Evolutionary conservation across 2,113 vertebrate species (phyloP), one percentile per base, ranked within the genome.

Genomic region (Microcebus jonahi): DNA sequence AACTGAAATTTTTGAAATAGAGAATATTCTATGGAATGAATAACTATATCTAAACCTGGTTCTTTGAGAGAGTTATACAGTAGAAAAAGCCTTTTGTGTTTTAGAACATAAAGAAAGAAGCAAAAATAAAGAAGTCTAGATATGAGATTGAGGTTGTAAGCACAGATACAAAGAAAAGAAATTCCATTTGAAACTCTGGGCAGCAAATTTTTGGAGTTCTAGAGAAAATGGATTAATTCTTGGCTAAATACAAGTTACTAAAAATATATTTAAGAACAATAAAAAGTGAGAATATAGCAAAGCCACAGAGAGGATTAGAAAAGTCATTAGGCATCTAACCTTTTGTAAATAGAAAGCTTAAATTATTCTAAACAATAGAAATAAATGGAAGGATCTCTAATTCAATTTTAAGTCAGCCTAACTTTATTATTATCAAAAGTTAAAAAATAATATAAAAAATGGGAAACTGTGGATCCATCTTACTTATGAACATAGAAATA

Each of bases 401-500:
- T 65, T 91, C 71, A 71, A 10, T 86, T 81, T 65, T 79, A 79
- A 42, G 61, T 42, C 18, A 79, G 20, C 7, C 34, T 53, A 50
- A 81, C n/a, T 79, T 94, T 61, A 79, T 85, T 70, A 91, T 63
- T 70, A 91, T 63, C 42, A 91, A 73, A 85, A 53, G 53, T 63
- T 13, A 94, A 88, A 70, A 70, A n/a, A 50, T 42, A 31, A 63
- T 18, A n/a, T 91, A n/a, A 77, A 59, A 68, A 77, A n/a, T 15
- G n/a, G 36, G 81, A 75, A 85, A 75, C 6, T 36, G 34, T 39
- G 20, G 6, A 42, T 9, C 59, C 34, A 31, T 80, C 53, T 79
- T 29, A 65, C 17, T 53, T 76, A 57, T 17, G 7, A 95, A 84
- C 31, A 71, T 61, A 90, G 12, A 76, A 76, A 53, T 68, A 50